Base-by-base conservation (phyloP, 2,113 vertebrate genomes). In the Leptobrachium ailaonicum region DNA sequence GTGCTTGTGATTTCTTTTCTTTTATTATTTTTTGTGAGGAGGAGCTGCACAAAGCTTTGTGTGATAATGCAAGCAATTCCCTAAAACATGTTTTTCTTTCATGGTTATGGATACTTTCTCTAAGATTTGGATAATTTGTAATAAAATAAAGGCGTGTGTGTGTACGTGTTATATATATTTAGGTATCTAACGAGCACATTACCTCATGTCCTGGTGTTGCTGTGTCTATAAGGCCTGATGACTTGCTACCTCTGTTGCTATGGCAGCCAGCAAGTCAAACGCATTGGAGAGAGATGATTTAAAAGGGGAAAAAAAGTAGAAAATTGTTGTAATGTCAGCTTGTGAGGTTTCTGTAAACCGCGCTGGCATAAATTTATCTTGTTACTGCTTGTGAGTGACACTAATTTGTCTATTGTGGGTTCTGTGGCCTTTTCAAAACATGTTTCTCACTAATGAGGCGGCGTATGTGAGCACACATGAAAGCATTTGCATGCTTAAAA, bases 401-500 rank as follows among this genome's bases (percentile, higher is more conserved):
- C 77, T 79, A 79, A 79, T 79, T 79, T 79, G 69, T 40, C 77
- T 69, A 66, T 79, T 79, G 77, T 72, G 69, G 68, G 32, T 66
- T 79, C 41, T 47, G 60, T 54, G 70, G 58, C 77, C 69, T 72
- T 66, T 68, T 64, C 9, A 6, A 53, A 47, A 32, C 68, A 41
- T 72, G 77, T 66, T 79, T 47, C 10, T 7, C 40, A 42, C 76
- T 71, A 79, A 79, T 77, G 66, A 77, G 76, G 42, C n/a, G 66
- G 64, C 44, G 53, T 77, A 43, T 11, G n/a, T 70, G 53, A 45
- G 54, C 43, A n/a, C 41, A 14, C 4, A 11, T 77, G 41, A 20
- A 66, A 62, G 56, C 20, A 71, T 77, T 71, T 70, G n/a, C 67
- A 60, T 77, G 53, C 67, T 71, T 69, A 62, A 47, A 40, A 14